phyloP scores from a whole-genome alignment of 2,888 invertebrate genomes.

The Elysia crispata region DNA sequence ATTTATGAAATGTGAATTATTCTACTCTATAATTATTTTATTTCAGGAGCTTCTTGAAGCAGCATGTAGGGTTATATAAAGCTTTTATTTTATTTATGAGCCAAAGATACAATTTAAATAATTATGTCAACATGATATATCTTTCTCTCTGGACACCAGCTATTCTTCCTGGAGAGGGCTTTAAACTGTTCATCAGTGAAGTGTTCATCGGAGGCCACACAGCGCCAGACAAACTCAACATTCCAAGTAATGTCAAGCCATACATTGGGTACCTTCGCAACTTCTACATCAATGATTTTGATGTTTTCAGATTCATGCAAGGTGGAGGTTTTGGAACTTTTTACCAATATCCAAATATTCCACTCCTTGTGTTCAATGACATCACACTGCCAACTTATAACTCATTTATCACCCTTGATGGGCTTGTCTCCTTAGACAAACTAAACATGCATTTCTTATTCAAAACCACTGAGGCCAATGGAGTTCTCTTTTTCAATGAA shows the following conservation, averaged over 20 bases:
- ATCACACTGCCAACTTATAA: conserved; percentile 64
- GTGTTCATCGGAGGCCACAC: conserved; percentile 60
- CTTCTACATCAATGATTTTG: conserved; percentile 61
- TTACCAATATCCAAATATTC: conserved; percentile 50
- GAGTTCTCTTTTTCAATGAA: conserved; percentile 66
- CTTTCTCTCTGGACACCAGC: conserved; percentile 53
- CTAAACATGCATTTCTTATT: conserved; percentile 68
- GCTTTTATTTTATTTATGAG: no score
- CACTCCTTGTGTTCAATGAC: conserved; percentile 59
- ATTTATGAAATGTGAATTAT: no score
- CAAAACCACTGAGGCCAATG: conserved; percentile 67
- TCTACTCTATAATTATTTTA: no score
- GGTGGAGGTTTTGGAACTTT: conserved; percentile 44
- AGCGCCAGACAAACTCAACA: conserved; percentile 42
- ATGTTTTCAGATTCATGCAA: conserved; percentile 58
- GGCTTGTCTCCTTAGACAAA: conserved; percentile 53
- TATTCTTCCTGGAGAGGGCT: conserved; percentile 61
- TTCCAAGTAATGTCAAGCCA: conserved; percentile 45
- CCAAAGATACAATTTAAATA: no score
- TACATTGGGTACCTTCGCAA: conserved; percentile 70
- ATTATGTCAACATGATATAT: no score
- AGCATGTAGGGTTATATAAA: no score
- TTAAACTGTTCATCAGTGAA: conserved; percentile 59
- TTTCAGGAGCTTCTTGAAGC: no score
- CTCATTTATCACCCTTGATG: conserved; percentile 58